Evolutionary conservation across 1,140 invertebrate species (phyloP).

Genomic region (Elysia chlorotica): DNA sequence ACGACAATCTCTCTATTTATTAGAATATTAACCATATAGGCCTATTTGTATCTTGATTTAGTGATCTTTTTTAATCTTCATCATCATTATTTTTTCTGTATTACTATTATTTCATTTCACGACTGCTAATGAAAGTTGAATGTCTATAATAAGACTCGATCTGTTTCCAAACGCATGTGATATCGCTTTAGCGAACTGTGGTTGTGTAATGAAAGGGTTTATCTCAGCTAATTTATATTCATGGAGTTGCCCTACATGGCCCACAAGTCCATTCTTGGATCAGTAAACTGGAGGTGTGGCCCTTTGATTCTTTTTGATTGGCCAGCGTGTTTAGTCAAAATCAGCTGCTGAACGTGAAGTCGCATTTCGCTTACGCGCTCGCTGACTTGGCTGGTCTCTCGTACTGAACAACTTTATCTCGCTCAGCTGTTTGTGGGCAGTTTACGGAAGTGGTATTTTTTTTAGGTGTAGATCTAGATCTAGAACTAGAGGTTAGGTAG

Average conservation of each 20-base stretch:
- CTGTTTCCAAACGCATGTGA: no score
- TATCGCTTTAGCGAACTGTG: no score
- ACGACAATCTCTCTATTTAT: no score
- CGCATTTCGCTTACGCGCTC: neutral
- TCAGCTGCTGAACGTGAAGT: neutral
- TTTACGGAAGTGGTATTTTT: neutral
- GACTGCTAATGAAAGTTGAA: no score
- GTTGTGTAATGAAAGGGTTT: no score
- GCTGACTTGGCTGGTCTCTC: no score
- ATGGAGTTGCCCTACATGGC: slow-evolving; percentile 7
- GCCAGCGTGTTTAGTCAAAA: neutral
- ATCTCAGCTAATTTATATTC: neutral
- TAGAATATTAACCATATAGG: no score
- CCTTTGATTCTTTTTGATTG: neutral
- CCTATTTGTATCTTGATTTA: no score
- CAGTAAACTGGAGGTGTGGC: neutral
- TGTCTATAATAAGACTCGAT: no score
- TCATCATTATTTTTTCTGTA: no score
- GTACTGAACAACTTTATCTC: neutral
- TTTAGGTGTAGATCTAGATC: neutral
- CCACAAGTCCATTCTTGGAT: slow-evolving; percentile 5
- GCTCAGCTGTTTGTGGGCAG: neutral
- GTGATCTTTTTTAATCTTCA: no score
- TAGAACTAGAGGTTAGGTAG: neutral
- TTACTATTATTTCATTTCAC: no score